Evolutionary conservation across 2,888 invertebrate genomes (phyloP).

Genomic region (Anthophora plumipes): DNA sequence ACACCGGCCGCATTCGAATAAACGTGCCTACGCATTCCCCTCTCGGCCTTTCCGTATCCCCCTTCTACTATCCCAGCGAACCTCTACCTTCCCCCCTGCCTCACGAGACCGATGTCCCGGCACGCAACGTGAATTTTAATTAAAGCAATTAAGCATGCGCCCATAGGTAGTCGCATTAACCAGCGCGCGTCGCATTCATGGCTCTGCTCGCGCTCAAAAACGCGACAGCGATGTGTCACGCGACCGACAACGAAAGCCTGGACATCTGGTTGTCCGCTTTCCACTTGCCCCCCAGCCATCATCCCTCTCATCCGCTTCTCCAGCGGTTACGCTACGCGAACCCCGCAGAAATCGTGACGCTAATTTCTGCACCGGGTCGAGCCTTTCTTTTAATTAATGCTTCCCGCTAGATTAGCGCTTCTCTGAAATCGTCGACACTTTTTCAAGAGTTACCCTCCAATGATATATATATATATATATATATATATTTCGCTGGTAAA

Average conservation of each 20-base stretch:
- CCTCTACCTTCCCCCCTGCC: conserved; percentile 19
- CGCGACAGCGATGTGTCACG: conserved; percentile 73
- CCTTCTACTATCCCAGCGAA: background rate
- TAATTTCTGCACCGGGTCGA: conserved; percentile 64
- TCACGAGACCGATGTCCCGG: conserved; percentile 67
- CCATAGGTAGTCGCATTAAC: conserved; percentile 79
- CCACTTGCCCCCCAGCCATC: conserved; percentile 4
- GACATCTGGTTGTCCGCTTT: conserved; percentile 69
- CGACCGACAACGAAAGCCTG: conserved; percentile 65
- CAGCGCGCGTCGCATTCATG: conserved; percentile 78
- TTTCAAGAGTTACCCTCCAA: background rate
- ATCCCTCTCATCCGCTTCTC: background rate
- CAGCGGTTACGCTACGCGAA: conserved; percentile 13
- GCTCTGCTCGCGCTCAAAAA: conserved; percentile 71
- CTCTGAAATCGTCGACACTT: conserved; percentile 26
- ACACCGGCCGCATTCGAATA: conserved; percentile 49
- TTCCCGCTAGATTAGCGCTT: conserved; percentile 62
- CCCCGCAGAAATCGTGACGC: conserved; percentile 55
- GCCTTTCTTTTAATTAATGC: conserved; percentile 71
- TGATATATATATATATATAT: too few species aligned
- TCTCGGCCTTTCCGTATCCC: background rate
- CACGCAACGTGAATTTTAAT: conserved; percentile 82
- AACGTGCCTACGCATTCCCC: conserved; percentile 44
- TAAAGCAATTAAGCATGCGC: conserved; percentile 83
- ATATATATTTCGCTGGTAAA: too few species aligned